A percentile compares a stretch with the other conserved stretches of the same genome.
Conservation (phyloP, 2,888 invertebrate species). For the Ochlodes sylvanus region DNA sequence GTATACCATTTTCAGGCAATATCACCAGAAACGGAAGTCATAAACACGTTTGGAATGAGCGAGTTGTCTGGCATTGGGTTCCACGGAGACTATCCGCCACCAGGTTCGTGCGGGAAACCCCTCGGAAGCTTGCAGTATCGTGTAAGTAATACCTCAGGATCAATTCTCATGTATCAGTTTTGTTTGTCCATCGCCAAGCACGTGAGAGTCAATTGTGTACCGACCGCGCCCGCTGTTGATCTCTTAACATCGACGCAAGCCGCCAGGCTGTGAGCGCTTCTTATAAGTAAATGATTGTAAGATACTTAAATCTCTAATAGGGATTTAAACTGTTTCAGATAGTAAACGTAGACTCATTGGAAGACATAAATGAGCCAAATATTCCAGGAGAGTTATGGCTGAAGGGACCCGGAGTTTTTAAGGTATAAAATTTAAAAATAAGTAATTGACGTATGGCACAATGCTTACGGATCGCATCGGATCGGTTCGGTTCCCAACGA, state of each 20-base stretch:
- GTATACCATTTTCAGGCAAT: conserved; percentile 48
- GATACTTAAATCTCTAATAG: no score
- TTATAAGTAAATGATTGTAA: no score
- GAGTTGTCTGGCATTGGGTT: conserved; percentile 60
- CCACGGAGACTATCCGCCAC: conserved; percentile 47
- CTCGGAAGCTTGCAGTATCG: conserved; percentile 57
- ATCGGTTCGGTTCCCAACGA: no score
- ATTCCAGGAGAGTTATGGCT: conserved; percentile 79
- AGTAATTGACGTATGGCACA: no score
- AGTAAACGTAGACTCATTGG: conserved; percentile 68
- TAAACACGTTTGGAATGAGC: conserved; percentile 66
- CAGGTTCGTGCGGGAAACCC: conserved; percentile 58
- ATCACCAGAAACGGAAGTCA: conserved; percentile 58
- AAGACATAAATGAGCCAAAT: conserved; percentile 72
- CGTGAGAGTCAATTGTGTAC: no score
- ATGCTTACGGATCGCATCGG: no score
- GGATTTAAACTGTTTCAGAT: conserved; percentile 71
- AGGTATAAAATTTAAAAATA: conserved; percentile 51
- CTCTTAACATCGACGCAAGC: no score
- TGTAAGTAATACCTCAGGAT: no score
- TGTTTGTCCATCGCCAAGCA: no score
- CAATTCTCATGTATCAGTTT: no score
- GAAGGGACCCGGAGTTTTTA: conserved; percentile 73
- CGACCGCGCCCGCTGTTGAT: no score
- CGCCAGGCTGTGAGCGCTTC: no score